Conservation (phyloP, 1,140 invertebrate genomes). For the Ylistrum balloti region DNA sequence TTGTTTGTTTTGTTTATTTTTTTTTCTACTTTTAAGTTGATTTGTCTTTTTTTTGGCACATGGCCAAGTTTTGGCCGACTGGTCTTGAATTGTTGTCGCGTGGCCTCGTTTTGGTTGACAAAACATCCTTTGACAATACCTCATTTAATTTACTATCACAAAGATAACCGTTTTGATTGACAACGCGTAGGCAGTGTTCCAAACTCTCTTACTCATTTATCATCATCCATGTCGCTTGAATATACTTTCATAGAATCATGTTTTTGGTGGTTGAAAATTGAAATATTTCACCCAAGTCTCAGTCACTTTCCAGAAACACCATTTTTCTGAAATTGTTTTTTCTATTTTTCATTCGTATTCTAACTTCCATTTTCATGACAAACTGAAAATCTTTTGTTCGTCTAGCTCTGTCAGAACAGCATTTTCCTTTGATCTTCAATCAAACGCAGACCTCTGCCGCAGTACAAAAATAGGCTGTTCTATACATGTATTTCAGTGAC, state of each 20-base stretch:
- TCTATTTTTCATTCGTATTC: neutral
- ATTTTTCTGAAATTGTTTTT: neutral
- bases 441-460: constrained; percentile 27
- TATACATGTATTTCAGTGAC: neutral
- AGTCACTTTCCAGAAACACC: neutral
- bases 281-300: neutral
- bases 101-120: neutral
- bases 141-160: neutral
- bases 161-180: too few species aligned
- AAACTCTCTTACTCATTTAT: too few species aligned
- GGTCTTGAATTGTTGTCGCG: neutral
- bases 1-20: neutral
- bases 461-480: constrained; percentile 14
- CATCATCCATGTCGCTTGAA: too few species aligned
- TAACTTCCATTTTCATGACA: neutral
- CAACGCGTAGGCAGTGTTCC: too few species aligned
- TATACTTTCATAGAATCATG: too few species aligned
- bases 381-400: neutral
- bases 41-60: too few species aligned
- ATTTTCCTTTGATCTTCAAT: neutral
- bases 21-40: too few species aligned
- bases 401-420: neutral
- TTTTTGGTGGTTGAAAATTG: neutral
- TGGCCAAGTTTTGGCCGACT: neutral
- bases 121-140: neutral